Base-by-base conservation (phyloP, 2,113 vertebrate genomes). In the Periophthalmodon schlosseri region DNA sequence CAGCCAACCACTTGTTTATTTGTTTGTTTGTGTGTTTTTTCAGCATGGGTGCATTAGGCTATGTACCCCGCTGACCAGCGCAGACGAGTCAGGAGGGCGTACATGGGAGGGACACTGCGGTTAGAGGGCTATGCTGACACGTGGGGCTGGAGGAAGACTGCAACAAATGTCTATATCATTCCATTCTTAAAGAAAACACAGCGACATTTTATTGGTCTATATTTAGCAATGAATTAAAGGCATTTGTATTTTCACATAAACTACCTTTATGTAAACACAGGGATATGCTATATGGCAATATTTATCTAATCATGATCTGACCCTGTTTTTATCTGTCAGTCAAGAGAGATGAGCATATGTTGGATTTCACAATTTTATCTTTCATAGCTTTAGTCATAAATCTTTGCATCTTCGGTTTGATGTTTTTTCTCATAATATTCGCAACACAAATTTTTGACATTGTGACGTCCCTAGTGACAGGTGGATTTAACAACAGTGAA, bases 11-110 rank as follows among this genome's bases (percentile, higher is more conserved):
- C 80, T 82, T 88, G 84, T 91, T 86, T 88, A 87, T 91, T 91
- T 91, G 91, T 89, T 84, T 89, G 84, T 78, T 76, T 67, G 77
- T 63, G 12, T 63, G 87, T 91, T 91, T 89, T 84, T 77, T 74
- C 64, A 77, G 34, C 63, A 39, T 36, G 80, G 84, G 75, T 67
- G 87, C 86, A 89, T 91, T 90, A 86, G 82, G 82, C 83, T 85
- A 82, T 87, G 90, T 87, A 76, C 88, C 82, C 83, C 54, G 79
- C 89, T 92, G 88, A 88, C 88, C 83, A 18, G 67, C 77, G 81
- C 79, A n/a, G 50, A 76, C 79, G n/a, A 80, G 82, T 80, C 84
- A 50, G 74, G 69, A 49, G 24, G 75, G 73, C 24, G 34, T 85
- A 14, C 18, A 85, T 78, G 73, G 80, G 84, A 83, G 84, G 84